Percentiles rank a stretch among this genome's conserved stretches.
Conservation (phyloP, 1,140 invertebrate species). For the Brachionus asplanchnoidis region DNA sequence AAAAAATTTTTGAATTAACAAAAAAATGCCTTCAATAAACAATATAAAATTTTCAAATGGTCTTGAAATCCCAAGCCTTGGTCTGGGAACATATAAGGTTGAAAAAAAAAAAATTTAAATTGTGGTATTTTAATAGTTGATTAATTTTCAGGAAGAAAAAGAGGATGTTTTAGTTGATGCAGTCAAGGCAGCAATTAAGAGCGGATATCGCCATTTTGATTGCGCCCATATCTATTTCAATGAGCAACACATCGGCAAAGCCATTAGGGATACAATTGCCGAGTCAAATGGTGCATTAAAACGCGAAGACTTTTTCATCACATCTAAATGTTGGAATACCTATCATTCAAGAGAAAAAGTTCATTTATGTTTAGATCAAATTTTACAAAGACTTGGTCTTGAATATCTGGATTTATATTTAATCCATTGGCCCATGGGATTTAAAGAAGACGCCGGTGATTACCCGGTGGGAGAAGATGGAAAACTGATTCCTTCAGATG, state of each 20-base stretch:
- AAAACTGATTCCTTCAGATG: slow-evolving; percentile 46
- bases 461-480: slow-evolving; percentile 52
- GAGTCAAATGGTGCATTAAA: slow-evolving; percentile 7
- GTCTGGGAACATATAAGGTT: slow-evolving; percentile 36
- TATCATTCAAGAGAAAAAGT: slow-evolving; percentile 34
- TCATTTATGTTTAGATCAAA: slow-evolving; percentile 43
- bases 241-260: slow-evolving; percentile 36
- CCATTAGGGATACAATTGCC: slow-evolving; percentile 19
- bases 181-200: slow-evolving; percentile 28
- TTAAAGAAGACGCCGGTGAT: slow-evolving; percentile 50
- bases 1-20: background rate
- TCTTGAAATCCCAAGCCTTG: background rate
- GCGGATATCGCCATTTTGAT: slow-evolving; percentile 40
- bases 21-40: slow-evolving; percentile 3
- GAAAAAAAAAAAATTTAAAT: background rate
- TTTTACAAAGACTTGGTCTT: slow-evolving; percentile 50
- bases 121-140: background rate
- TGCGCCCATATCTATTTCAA: slow-evolving; percentile 39
- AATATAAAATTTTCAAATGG: slow-evolving; percentile 26
- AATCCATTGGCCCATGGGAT: slow-evolving; percentile 53
- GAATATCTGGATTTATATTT: slow-evolving; percentile 54
- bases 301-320: slow-evolving; percentile 40
- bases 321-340: slow-evolving; percentile 28
- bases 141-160: slow-evolving; percentile 16
- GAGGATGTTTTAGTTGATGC: slow-evolving; percentile 19